These are phyloP conservation scores for Argyresthia goedartella DNA, from an alignment of 2,888 invertebrate genomes.

Conservation along the genomic window DNA sequence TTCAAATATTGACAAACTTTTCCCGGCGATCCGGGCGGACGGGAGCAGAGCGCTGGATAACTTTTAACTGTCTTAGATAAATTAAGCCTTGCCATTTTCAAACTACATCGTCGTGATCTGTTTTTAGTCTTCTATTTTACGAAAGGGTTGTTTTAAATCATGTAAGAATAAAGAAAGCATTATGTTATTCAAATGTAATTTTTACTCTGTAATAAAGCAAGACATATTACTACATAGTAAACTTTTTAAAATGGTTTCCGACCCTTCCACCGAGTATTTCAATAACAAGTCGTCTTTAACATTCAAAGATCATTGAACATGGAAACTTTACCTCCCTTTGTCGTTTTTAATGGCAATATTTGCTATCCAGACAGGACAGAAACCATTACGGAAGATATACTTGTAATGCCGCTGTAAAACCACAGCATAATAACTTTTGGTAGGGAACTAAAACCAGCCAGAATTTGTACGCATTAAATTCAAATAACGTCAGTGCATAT, in stretches of 20 bases:
- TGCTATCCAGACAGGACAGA: neutral
- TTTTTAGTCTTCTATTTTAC: neutral
- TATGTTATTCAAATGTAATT: too few relatives aligned
- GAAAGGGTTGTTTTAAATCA: too few relatives aligned
- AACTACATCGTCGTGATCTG: constrained; percentile 2
- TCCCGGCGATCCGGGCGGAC: constrained; percentile 5
- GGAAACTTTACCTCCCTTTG: too few relatives aligned
- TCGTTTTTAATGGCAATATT: too few relatives aligned
- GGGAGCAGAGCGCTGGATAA: constrained; percentile 18
- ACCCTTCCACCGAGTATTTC: too few relatives aligned
- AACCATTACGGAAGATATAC: neutral
- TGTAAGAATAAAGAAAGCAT: too few relatives aligned
- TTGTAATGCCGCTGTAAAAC: constrained; percentile 6
- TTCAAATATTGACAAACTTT: constrained; percentile 47
- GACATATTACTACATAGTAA: too few relatives aligned
- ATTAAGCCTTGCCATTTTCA: constrained; percentile 20
- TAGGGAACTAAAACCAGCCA: constrained; percentile 22
- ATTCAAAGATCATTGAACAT: too few relatives aligned
- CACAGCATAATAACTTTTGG: neutral
- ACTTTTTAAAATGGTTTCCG: too few relatives aligned
- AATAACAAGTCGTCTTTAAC: too few relatives aligned
- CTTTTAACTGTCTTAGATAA: constrained; percentile 36
- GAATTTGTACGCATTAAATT: constrained; percentile 56
- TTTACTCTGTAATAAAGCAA: too few relatives aligned
- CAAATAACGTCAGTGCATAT: constrained; percentile 61